Percentiles rank a stretch among this genome's conserved stretches.
Conservation (phyloP, 1,140 invertebrate genomes). For the Drosophila micromelanica region DNA sequence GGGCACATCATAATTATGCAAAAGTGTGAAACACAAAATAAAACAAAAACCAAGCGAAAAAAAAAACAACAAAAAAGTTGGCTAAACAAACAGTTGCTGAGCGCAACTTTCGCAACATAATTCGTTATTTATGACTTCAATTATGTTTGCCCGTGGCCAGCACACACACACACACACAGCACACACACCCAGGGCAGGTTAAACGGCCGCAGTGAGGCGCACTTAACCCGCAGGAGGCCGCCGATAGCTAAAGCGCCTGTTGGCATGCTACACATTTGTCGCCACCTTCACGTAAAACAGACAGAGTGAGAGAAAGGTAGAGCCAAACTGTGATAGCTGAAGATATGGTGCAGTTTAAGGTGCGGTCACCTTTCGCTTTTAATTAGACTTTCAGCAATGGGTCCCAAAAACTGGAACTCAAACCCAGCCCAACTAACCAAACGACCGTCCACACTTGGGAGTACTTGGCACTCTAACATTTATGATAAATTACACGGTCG, state of each 20-base stretch:
- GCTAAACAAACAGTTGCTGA: conserved; percentile 65
- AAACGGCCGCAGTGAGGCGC: conserved; percentile 68
- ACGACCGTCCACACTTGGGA: conserved; percentile 25
- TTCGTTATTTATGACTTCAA: conserved; percentile 82
- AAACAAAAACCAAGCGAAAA: conserved; percentile 6
- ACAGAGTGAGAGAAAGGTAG: not conserved
- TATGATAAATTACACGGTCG: conserved; percentile 43
- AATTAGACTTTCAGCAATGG: conserved; percentile 55
- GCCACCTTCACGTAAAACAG: conserved; percentile 50
- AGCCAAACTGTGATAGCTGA: not conserved
- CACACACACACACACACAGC: conserved; percentile 19
- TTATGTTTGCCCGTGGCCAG: conserved; percentile 74
- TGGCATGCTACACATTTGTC: conserved; percentile 66
- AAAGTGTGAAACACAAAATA: conserved; percentile 62
- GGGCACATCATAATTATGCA: conserved; percentile 73
- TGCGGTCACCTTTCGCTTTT: conserved; percentile 56
- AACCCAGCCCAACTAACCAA: not conserved
- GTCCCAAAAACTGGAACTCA: conserved; percentile 22
- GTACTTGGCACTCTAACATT: conserved; percentile 32
- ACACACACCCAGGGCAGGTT: conserved; percentile 53
- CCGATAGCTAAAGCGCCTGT: conserved; percentile 30
- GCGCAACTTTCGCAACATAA: conserved; percentile 77
- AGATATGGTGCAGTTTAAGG: conserved; percentile 21
- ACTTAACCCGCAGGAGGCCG: conserved; percentile 56
- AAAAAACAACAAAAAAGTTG: conserved; percentile 41